phyloP scores from a whole-genome alignment of 2,797 vertebrate species.

The Typhlichthys eigenmanni region DNA sequence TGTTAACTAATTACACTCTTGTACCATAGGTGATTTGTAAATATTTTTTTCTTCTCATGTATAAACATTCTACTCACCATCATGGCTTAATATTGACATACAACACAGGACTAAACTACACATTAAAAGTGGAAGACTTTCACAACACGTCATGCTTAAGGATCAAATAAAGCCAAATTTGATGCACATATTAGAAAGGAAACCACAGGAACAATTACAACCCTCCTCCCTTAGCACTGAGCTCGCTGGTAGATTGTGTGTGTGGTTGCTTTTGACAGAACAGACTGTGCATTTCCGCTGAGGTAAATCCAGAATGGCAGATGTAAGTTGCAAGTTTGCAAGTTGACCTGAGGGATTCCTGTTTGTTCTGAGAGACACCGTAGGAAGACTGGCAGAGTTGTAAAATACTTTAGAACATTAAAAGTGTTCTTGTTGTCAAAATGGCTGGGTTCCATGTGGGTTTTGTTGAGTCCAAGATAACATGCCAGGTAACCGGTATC shows the following conservation, averaged over 20 bases:
- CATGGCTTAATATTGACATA: conserved; percentile 52
- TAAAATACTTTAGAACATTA: conserved; percentile 18
- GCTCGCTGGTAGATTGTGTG: conserved; percentile 44
- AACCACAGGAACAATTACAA: conserved; percentile 54
- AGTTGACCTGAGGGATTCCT: conserved; percentile 71
- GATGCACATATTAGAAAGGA: conserved; percentile 65
- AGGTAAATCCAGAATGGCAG: conserved; percentile 70
- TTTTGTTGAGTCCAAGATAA: conserved; percentile 1
- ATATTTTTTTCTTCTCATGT: conserved; percentile 22
- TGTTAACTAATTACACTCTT: conserved; percentile 32
- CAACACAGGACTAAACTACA: conserved; percentile 58
- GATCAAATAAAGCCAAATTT: conserved; percentile 66
- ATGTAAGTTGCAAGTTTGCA: conserved; percentile 51
- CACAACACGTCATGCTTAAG: conserved; percentile 73
- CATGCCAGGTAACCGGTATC: background rate
- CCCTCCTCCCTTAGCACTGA: conserved; percentile 43
- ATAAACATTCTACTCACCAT: conserved; percentile 30
- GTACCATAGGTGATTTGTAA: conserved; percentile 34
- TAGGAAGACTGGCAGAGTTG: conserved; percentile 65
- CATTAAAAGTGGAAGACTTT: conserved; percentile 76
- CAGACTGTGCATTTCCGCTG: conserved; percentile 59
- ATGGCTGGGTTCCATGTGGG: conserved; percentile 21
- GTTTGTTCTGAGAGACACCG: conserved; percentile 38
- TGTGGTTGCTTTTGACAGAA: conserved; percentile 38
- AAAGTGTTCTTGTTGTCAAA: conserved; percentile 45